These are phyloP conservation scores for Leptopilina myrica DNA, from an alignment of 2,888 invertebrate species.

Conservation along the genomic window DNA sequence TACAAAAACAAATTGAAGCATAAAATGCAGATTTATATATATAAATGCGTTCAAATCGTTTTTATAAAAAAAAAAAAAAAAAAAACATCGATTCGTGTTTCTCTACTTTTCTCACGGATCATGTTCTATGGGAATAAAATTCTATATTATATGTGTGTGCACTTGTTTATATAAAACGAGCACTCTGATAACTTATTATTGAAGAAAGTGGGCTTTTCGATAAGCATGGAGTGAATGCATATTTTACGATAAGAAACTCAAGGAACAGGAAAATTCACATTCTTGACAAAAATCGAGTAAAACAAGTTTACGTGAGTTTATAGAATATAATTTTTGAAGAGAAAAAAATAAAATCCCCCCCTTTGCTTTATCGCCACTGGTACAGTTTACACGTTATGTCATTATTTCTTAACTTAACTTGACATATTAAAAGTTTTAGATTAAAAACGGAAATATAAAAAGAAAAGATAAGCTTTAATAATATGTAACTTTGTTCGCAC, in stretches of 20 bases:
- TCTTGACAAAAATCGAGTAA: conserved; percentile 11
- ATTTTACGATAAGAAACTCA: conserved; percentile 29
- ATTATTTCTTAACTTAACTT: conserved; percentile 28
- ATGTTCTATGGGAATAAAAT: not conserved
- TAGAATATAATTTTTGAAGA: not conserved
- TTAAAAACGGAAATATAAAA: not conserved
- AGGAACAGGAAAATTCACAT: conserved; percentile 29
- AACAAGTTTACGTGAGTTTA: conserved; percentile 20
- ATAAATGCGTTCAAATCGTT: not conserved
- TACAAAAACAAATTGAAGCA: not conserved
- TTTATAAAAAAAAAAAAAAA: not conserved
- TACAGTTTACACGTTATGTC: conserved; percentile 21
- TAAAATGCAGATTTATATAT: not conserved
- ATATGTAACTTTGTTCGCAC: not conserved
- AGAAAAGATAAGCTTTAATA: not conserved
- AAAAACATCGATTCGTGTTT: not conserved
- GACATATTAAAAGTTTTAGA: conserved; percentile 1
- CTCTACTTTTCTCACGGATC: conserved; percentile 6
- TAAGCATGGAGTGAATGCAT: conserved; percentile 14
- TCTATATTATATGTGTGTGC: not conserved
- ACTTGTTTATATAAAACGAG: not conserved
- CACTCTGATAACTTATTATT: conserved; percentile 1
- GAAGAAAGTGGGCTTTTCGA: not conserved
- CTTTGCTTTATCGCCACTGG: not conserved
- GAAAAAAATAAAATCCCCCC: not conserved